Evolutionary conservation across 1,140 invertebrate species (phyloP).

Genomic region (Rhizoglyphus robini): DNA sequence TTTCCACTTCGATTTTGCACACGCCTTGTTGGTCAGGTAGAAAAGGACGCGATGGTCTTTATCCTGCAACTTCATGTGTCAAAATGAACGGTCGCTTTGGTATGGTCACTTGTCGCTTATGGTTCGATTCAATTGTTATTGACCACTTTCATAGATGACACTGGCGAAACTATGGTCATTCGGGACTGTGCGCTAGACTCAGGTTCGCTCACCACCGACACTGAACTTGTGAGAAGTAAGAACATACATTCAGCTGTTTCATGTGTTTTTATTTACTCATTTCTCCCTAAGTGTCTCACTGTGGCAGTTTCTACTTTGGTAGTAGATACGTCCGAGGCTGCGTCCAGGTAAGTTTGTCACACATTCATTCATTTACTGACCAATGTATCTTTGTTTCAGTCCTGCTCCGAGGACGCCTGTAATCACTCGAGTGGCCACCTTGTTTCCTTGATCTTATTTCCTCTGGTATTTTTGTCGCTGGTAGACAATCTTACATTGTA

Average conservation of each 20-base stretch:
- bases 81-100: constrained; percentile 76
- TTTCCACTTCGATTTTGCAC: constrained; percentile 62
- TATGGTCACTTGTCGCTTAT: constrained; percentile 34
- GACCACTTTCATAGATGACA: constrained; percentile 38
- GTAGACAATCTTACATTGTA: too few species aligned
- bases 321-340: constrained; percentile 50
- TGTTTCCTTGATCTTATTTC: too few species aligned
- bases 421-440: constrained; percentile 21
- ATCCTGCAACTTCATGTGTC: constrained; percentile 90
- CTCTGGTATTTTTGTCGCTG: too few species aligned
- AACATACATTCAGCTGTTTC: not conserved
- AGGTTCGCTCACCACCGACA: constrained; percentile 76
- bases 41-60: constrained; percentile 76
- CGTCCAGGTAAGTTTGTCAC: constrained; percentile 28
- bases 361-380: not conserved
- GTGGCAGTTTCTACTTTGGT: constrained; percentile 73
- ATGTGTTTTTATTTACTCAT: not conserved
- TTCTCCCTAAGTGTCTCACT: constrained; percentile 48
- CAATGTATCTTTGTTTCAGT: constrained; percentile 4
- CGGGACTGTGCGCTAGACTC: constrained; percentile 79
- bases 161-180: constrained; percentile 59
- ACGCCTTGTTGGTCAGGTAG: constrained; percentile 82
- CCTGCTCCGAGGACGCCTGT: constrained; percentile 30
- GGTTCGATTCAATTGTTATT: not conserved
- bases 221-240: constrained; percentile 40